Evolutionary conservation across 2,797 vertebrate genomes (phyloP).

Genomic region (Sebastes itinus): DNA sequence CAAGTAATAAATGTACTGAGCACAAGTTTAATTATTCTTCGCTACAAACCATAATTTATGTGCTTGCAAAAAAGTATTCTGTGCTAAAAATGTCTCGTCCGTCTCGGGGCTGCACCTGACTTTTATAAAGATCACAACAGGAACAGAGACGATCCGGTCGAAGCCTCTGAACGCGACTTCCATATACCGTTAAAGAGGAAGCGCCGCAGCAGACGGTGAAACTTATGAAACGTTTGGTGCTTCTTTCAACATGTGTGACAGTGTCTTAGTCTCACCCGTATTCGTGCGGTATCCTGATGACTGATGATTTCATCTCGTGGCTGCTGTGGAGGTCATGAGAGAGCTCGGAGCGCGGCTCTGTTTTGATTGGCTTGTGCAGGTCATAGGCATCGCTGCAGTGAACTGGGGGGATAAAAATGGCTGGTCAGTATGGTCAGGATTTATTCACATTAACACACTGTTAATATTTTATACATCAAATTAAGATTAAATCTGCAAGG

Average conservation of each 20-base stretch:
- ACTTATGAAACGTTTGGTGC: background rate
- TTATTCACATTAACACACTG: background rate
- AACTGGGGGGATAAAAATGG: slow-evolving; percentile 45
- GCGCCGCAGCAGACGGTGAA: background rate
- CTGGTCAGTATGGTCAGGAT: background rate
- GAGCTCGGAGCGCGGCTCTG: slow-evolving; percentile 85
- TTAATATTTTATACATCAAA: background rate
- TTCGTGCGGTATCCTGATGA: slow-evolving; percentile 86
- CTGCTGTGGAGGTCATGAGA: slow-evolving; percentile 82
- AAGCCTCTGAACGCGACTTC: background rate
- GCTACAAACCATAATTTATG: background rate
- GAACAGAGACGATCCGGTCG: background rate
- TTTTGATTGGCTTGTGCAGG: slow-evolving; percentile 90
- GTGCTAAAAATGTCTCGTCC: background rate
- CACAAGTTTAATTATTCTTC: background rate
- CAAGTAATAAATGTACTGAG: background rate
- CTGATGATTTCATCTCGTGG: slow-evolving; percentile 88
- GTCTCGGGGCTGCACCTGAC: background rate
- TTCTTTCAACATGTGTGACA: background rate
- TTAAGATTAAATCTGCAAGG: background rate
- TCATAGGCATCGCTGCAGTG: slow-evolving; percentile 68
- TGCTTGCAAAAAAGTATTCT: background rate
- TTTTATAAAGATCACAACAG: background rate
- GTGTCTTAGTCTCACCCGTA: slow-evolving; percentile 85
- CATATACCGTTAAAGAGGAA: slow-evolving; percentile 40